Base-by-base conservation (phyloP, 2,888 invertebrate genomes). In the Luffia ferchaultella region DNA sequence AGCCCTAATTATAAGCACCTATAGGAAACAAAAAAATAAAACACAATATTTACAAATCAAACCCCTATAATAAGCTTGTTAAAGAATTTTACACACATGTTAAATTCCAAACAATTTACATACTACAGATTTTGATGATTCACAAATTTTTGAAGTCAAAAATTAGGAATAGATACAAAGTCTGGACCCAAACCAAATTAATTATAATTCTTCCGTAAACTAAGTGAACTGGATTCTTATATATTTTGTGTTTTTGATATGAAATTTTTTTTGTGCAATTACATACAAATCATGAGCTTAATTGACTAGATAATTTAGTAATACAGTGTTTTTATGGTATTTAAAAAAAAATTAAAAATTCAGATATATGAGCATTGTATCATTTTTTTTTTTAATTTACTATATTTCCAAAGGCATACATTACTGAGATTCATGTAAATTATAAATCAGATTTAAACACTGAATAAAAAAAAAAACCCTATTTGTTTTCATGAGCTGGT, bases 61-160 rank as follows among this genome's bases (percentile, higher is more conserved):
- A 65, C 71, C 65, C 60, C 65, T 62, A 56, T 55, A 42, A 60
- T 65, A 60, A 67, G 70, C 74, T 73, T 68, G 76, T 78, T 77
- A 74, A 59, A 76, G 76, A 76, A 75, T 72, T 73, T 76, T 76
- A 76, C 59, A 18, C 46, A 48, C n/a, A 42, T 50, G 64, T 65
- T 77, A 77, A 77, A 76, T 65, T 76, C 76, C 60, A 62, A 77
- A 77, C 77, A 58, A 50, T 44, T 53, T 48, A 54, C 51, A 55
- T 54, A 50, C 57, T 60, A 50, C 57, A 46, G 53, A 45, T 55
- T 50, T 17, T 46, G 20, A 56, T 61, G 59, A 54, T 52, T 57
- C 58, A 54, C 50, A 47, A 30, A 30, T 30, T 30, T 30, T 61
- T 62, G 64, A 62, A 62, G 62, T 60, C 50, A 18, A 1, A 46